Evolutionary conservation across 2,888 invertebrate species (phyloP).

Genomic region (Caenorhabditis uteleia): DNA sequence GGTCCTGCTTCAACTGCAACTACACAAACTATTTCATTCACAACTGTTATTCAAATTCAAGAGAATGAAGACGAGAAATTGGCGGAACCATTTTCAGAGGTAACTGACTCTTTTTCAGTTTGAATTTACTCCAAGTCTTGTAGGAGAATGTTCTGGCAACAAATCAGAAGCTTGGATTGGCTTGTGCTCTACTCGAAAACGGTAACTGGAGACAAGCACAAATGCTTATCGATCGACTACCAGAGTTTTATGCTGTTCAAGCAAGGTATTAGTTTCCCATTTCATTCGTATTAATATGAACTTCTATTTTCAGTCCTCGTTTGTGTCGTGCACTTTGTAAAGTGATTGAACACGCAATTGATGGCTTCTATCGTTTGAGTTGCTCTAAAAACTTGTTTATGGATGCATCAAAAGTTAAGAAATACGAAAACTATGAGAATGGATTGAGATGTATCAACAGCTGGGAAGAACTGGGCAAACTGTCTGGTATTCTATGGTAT

Average conservation of each 20-base stretch:
- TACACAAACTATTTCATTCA: slow-evolving; percentile 37
- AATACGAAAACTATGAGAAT: slow-evolving; percentile 9
- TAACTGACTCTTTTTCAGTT: slow-evolving; percentile 70
- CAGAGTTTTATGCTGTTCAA: slow-evolving; percentile 74
- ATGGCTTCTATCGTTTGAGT: slow-evolving; percentile 49
- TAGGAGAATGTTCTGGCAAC: slow-evolving; percentile 49
- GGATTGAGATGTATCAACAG: slow-evolving; percentile 32
- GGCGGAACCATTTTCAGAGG: slow-evolving; percentile 59
- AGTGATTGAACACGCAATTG: slow-evolving; percentile 54
- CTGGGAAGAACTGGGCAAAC: slow-evolving; percentile 53
- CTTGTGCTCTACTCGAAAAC: slow-evolving; percentile 84
- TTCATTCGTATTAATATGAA: neutral
- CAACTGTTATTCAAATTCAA: slow-evolving; percentile 49
- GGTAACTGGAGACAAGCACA: slow-evolving; percentile 90
- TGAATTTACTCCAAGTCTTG: neutral
- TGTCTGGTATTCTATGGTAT: slow-evolving; percentile 39
- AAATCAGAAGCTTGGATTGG: slow-evolving; percentile 94
- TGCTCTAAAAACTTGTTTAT: slow-evolving; percentile 22
- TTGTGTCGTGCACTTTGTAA: slow-evolving; percentile 54
- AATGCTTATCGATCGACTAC: slow-evolving; percentile 82
- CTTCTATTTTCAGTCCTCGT: slow-evolving; percentile 40
- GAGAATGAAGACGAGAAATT: slow-evolving; percentile 52
- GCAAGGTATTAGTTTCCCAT: slow-evolving; percentile 30
- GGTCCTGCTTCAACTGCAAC: neutral
- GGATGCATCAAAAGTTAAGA: slow-evolving; percentile 7